A percentile compares a stretch with the other conserved stretches of the same genome.
Evolutionary conservation across 2,113 vertebrate genomes (phyloP).

Genomic region (Micromys minutus): DNA sequence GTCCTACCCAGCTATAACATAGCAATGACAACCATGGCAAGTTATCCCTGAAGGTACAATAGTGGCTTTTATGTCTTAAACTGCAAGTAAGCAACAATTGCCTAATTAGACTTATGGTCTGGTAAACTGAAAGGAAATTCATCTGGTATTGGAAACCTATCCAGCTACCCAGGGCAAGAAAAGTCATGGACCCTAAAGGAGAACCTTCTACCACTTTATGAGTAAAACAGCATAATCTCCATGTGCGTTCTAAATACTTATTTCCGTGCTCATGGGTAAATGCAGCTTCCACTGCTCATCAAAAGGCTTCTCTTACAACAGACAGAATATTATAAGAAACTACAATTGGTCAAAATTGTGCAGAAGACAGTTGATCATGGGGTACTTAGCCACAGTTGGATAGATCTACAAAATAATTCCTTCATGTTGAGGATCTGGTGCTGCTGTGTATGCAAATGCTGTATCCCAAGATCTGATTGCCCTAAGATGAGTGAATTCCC

Average conservation of each 20-base stretch:
- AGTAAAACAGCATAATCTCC: not conserved
- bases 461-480: too few relatives aligned
- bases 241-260: not conserved
- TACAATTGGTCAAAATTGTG: not conserved
- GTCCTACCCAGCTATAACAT: not conserved
- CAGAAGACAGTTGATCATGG: not conserved
- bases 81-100: not conserved
- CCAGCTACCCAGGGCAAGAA: not conserved
- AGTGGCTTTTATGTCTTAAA: not conserved
- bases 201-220: not conserved
- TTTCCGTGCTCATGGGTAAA: not conserved
- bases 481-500: too few relatives aligned
- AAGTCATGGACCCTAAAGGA: not conserved
- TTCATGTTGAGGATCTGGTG: too few relatives aligned
- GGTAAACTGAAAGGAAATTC: not conserved
- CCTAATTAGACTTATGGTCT: not conserved
- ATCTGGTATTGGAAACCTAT: not conserved
- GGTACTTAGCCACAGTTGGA: not conserved
- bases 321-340: not conserved
- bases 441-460: too few relatives aligned
- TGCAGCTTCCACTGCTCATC: not conserved
- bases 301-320: not conserved
- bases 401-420: not conserved
- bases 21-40: not conserved
- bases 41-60: not conserved